Conservation (phyloP, 92 coral and sea anemone genomes). For the Blastomussa wellsi region DNA sequence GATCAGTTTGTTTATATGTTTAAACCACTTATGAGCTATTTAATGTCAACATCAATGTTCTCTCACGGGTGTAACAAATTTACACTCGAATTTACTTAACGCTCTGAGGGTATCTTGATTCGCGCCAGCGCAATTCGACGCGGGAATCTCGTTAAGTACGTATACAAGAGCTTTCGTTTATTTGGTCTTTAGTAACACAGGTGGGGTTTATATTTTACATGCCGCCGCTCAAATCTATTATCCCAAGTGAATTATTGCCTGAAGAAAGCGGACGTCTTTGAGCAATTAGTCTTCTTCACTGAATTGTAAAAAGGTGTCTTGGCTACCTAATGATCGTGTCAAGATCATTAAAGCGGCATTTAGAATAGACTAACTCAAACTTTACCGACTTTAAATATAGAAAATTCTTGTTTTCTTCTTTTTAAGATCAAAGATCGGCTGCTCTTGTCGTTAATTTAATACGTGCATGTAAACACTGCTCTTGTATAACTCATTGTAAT, state of each 20-base stretch:
- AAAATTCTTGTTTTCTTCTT: neutral
- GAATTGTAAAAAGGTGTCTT: slow-evolving; percentile 34
- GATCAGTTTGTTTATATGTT: slow-evolving; percentile 53
- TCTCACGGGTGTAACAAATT: neutral
- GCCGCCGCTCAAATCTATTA: slow-evolving; percentile 36
- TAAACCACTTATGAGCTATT: slow-evolving; percentile 43
- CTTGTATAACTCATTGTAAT: neutral
- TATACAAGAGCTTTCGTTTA: neutral
- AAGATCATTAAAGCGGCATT: slow-evolving; percentile 39
- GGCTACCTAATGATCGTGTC: slow-evolving; percentile 10
- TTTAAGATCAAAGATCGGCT: neutral
- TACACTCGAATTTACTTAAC: neutral
- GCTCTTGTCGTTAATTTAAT: neutral
- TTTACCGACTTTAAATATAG: neutral
- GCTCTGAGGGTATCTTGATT: neutral
- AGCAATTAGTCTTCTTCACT: slow-evolving; percentile 73
- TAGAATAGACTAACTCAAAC: neutral
- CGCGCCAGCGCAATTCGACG: neutral
- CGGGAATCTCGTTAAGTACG: neutral
- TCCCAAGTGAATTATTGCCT: slow-evolving; percentile 35
- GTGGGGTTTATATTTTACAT: slow-evolving; percentile 3
- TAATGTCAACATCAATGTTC: slow-evolving; percentile 38
- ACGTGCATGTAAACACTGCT: neutral
- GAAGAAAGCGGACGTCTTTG: slow-evolving; percentile 71
- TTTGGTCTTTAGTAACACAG: slow-evolving; percentile 6